Evolutionary conservation across 2,113 vertebrate genomes (phyloP).

Genomic region (Mustela nigripes): DNA sequence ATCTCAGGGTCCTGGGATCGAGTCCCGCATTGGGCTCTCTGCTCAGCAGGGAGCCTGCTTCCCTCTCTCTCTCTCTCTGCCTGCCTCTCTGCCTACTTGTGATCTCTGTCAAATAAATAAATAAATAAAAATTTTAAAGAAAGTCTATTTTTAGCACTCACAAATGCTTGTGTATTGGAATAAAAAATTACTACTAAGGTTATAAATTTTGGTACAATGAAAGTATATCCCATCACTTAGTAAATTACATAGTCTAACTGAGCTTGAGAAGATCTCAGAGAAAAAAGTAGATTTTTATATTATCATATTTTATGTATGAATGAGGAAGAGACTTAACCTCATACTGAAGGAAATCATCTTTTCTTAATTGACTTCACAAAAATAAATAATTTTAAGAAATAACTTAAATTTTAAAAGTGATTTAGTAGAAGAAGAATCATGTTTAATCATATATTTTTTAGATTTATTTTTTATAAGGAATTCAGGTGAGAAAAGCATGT

Average conservation of each 20-base stretch:
- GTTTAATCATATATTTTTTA: background rate
- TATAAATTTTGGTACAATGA: conserved; percentile 20
- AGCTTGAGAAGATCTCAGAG: background rate
- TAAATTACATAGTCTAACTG: conserved; percentile 23
- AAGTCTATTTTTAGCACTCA: background rate
- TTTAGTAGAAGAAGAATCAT: background rate
- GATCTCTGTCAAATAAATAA: too few species aligned
- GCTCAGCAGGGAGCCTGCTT: too few species aligned
- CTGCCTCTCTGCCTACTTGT: too few species aligned
- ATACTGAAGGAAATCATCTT: background rate
- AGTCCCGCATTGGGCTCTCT: too few species aligned
- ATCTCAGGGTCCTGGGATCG: too few species aligned
- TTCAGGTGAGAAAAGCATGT: background rate
- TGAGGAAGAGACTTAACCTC: background rate
- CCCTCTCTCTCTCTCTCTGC: too few species aligned
- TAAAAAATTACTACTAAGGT: background rate
- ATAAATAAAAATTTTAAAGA: too few species aligned
- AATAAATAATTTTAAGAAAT: conserved; percentile 46
- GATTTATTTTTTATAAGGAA: background rate
- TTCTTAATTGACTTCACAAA: background rate
- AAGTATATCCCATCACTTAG: background rate
- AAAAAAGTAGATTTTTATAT: conserved; percentile 27
- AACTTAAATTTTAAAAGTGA: conserved; percentile 31
- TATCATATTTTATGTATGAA: conserved; percentile 46
- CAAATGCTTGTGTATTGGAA: background rate